phyloP scores from a whole-genome alignment of 2,888 invertebrate genomes.

The Epirrhoe tristata region DNA sequence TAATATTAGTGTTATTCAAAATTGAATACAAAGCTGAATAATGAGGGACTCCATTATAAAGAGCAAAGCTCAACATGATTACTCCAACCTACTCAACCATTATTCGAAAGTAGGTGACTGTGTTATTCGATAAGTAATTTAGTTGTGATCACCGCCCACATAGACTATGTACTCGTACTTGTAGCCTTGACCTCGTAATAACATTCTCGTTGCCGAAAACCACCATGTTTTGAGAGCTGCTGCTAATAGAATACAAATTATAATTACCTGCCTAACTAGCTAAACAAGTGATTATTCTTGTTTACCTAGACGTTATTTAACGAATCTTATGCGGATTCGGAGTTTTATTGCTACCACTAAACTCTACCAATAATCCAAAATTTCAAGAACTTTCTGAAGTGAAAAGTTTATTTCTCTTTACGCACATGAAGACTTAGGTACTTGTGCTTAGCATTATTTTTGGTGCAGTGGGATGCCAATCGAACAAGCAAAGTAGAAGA shows the following conservation, averaged over 20 bases:
- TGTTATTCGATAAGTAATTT: slow-evolving; percentile 35
- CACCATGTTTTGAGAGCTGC: neutral
- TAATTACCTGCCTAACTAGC: neutral
- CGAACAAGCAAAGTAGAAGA: too few species aligned
- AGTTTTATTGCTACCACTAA: too few species aligned
- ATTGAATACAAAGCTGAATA: too few species aligned
- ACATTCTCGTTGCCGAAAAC: slow-evolving; percentile 10
- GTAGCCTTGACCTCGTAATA: slow-evolving; percentile 24
- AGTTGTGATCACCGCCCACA: slow-evolving; percentile 29
- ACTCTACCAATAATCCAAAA: too few species aligned
- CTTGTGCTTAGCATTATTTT: too few species aligned
- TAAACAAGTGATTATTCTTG: neutral
- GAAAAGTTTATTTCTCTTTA: too few species aligned
- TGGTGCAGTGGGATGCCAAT: too few species aligned
- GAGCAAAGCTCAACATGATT: neutral
- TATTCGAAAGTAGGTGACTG: slow-evolving; percentile 32
- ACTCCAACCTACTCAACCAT: slow-evolving; percentile 1
- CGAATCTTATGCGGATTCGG: too few species aligned
- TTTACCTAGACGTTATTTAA: too few species aligned
- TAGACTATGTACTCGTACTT: neutral
- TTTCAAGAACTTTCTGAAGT: too few species aligned
- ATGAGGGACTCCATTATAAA: neutral
- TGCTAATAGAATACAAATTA: neutral
- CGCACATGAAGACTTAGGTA: too few species aligned
- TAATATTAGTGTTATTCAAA: neutral